Percentiles rank a stretch among this genome's conserved stretches.
Conservation (phyloP, 2,113 vertebrate species). For the Amazona guildingii region DNA sequence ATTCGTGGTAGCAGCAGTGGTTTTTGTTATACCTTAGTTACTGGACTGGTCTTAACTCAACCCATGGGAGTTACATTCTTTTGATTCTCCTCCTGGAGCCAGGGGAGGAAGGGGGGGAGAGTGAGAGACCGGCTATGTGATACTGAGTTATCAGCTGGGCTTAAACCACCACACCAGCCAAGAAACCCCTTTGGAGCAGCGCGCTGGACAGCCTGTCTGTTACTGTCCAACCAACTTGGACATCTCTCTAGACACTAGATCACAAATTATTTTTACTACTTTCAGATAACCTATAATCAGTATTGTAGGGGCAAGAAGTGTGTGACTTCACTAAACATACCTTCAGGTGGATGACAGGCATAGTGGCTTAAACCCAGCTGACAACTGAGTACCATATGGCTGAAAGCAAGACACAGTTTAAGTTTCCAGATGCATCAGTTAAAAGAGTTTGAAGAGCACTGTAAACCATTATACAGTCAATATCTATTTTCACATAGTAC, state of each 20-base stretch:
- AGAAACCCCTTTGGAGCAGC: too few relatives aligned
- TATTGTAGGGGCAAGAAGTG: not conserved
- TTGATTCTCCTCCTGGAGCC: too few relatives aligned
- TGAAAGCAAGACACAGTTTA: not conserved
- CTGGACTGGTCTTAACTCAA: too few relatives aligned
- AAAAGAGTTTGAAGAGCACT: not conserved
- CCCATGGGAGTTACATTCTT: too few relatives aligned
- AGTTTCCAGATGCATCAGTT: not conserved
- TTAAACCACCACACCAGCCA: not conserved
- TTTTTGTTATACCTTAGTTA: too few relatives aligned
- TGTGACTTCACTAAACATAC: not conserved
- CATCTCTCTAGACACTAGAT: too few relatives aligned
- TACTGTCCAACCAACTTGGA: rapidly evolving
- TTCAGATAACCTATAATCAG: not conserved
- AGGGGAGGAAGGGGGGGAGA: too few relatives aligned
- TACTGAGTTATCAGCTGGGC: too few relatives aligned
- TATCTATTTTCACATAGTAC: not conserved
- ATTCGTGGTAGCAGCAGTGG: too few relatives aligned
- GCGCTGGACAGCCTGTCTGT: rapidly evolving
- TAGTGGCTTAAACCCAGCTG: not conserved
- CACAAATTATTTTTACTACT: not conserved
- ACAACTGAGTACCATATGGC: not conserved
- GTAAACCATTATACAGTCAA: not conserved
- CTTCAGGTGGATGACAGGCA: not conserved
- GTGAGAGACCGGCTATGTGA: too few relatives aligned